phyloP scores from a whole-genome alignment of 2,888 invertebrate species.

The Allophyes oxyacanthae region DNA sequence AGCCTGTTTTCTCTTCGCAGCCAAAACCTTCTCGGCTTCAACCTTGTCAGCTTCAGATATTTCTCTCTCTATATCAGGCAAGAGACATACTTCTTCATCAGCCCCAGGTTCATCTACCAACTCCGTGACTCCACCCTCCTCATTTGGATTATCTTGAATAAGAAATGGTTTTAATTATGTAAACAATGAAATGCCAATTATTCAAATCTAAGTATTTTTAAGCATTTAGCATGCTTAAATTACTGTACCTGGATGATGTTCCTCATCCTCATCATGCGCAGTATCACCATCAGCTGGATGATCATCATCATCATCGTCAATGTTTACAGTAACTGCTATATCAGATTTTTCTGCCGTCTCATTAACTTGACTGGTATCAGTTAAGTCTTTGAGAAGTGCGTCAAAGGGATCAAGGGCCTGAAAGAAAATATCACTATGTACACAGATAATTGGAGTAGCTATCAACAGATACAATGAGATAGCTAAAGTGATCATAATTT shows the following conservation, averaged over 20 bases:
- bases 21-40: slow-evolving; percentile 86
- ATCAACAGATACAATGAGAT: too few relatives aligned
- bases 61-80: slow-evolving; percentile 92
- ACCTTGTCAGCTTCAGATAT: slow-evolving; percentile 92
- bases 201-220: too few relatives aligned
- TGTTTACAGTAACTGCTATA: slow-evolving; percentile 57
- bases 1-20: slow-evolving; percentile 81
- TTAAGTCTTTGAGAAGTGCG: slow-evolving; percentile 78
- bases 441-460: too few relatives aligned
- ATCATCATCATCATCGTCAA: slow-evolving; percentile 78
- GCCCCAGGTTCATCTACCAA: slow-evolving; percentile 90
- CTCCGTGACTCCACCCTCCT: slow-evolving; percentile 68
- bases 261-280: slow-evolving; percentile 68
- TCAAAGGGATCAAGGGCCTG: slow-evolving; percentile 87
- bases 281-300: slow-evolving; percentile 59
- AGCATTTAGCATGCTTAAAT: too few relatives aligned
- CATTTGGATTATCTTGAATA: slow-evolving; percentile 42
- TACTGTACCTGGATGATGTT: slow-evolving; percentile 54
- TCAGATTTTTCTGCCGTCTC: slow-evolving; percentile 63
- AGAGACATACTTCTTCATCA: slow-evolving; percentile 91
- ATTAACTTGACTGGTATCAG: slow-evolving; percentile 59
- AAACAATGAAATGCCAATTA: too few relatives aligned
- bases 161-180: neutral
- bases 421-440: too few relatives aligned
- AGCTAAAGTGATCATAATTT: too few relatives aligned